Conservation (phyloP, 2,797 vertebrate genomes). For the Macropus fuliginosus region DNA sequence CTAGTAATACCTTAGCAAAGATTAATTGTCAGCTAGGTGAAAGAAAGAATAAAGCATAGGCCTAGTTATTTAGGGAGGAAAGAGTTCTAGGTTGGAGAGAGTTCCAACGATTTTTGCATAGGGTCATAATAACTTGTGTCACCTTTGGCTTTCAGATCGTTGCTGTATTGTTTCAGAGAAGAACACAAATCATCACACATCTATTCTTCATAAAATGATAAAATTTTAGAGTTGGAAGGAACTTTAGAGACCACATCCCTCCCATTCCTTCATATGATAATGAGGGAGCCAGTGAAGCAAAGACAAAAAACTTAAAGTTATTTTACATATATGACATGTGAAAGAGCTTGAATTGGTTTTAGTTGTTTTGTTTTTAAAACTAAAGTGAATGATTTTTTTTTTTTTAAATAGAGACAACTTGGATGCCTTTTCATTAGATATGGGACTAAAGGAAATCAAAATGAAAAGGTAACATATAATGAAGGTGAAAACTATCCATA, state of each 20-base stretch:
- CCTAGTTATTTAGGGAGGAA: background rate
- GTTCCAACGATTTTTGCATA: conserved; percentile 40
- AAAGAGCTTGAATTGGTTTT: background rate
- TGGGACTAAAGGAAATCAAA: background rate
- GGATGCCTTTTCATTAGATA: conserved; percentile 12
- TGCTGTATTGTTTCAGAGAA: conserved; percentile 13
- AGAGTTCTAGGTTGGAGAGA: background rate
- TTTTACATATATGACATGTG: conserved; percentile 18
- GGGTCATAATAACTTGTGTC: conserved; percentile 21
- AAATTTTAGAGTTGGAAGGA: background rate
- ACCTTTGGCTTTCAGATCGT: background rate
- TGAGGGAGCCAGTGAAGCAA: too few relatives aligned
- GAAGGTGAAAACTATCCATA: background rate
- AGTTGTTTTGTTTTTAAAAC: background rate
- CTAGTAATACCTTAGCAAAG: background rate
- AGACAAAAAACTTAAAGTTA: conserved; percentile 18
- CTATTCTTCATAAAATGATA: conserved; percentile 27
- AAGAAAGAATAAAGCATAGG: background rate
- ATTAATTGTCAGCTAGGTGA: background rate
- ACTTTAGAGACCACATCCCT: too few relatives aligned
- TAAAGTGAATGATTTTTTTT: background rate
- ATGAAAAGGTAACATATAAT: conserved; percentile 6
- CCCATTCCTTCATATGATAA: too few relatives aligned
- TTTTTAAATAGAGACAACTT: background rate
- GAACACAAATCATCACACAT: background rate